phyloP scores from a whole-genome alignment of 1,140 invertebrate genomes.

The Chironomus tepperi region DNA sequence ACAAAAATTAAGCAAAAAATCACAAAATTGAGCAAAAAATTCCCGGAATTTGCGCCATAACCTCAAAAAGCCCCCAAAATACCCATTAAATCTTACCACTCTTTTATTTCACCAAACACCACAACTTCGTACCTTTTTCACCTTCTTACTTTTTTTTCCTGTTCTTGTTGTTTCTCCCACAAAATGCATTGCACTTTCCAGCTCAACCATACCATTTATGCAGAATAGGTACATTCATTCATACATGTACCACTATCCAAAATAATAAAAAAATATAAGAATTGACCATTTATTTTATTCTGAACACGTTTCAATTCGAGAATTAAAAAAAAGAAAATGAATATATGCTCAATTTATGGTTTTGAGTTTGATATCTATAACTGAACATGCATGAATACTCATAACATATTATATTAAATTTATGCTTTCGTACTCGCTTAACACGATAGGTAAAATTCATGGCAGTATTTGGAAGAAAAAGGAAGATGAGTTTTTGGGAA shows the following conservation, averaged over 20 bases:
- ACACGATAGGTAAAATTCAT: not conserved
- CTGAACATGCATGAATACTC: not conserved
- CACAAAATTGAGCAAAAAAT: too few species aligned
- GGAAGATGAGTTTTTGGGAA: not conserved
- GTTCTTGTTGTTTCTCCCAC: too few species aligned
- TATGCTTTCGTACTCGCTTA: not conserved
- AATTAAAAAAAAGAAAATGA: constrained; percentile 7
- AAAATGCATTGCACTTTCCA: not conserved
- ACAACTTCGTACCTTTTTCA: too few species aligned
- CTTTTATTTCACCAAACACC: too few species aligned
- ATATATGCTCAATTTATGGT: constrained; percentile 17
- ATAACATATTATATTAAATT: not conserved
- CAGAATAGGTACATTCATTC: not conserved
- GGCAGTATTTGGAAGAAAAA: not conserved
- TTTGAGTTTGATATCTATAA: not conserved
- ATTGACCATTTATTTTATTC: not conserved
- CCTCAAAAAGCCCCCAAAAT: too few species aligned
- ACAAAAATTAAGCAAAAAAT: too few species aligned
- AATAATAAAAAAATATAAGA: not conserved
- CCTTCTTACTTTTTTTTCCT: not conserved
- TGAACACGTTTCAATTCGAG: constrained; percentile 11
- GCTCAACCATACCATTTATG: not conserved
- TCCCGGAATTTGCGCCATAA: too few species aligned
- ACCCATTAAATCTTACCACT: too few species aligned
- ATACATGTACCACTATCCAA: not conserved